Conservation (phyloP, 2,797 vertebrate species). For the Lithobates pipiens region DNA sequence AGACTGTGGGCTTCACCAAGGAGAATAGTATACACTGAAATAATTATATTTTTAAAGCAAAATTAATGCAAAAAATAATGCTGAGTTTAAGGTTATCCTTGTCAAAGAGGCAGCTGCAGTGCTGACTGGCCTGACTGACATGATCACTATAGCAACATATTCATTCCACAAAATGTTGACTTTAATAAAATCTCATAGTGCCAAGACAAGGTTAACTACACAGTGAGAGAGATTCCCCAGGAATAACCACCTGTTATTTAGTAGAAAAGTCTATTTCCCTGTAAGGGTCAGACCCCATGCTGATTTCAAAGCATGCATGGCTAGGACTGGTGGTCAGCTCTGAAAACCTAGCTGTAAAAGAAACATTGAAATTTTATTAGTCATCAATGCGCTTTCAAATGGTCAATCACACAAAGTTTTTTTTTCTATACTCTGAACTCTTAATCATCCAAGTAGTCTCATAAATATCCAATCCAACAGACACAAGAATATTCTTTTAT, state of each 20-base stretch:
- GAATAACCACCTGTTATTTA: neutral
- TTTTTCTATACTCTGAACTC: neutral
- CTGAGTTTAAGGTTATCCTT: neutral
- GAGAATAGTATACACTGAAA: neutral
- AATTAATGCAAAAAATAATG: neutral
- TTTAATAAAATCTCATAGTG: neutral
- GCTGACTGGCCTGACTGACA: neutral
- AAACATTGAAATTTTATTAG: neutral
- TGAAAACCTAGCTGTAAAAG: neutral
- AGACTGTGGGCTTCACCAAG: neutral
- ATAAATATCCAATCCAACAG: too few relatives aligned
- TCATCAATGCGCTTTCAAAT: neutral
- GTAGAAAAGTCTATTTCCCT: neutral
- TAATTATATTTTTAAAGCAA: neutral
- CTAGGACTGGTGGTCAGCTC: too few relatives aligned
- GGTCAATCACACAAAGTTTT: neutral
- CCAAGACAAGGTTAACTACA: neutral
- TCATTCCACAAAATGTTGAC: neutral
- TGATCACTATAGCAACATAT: neutral
- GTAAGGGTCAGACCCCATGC: too few relatives aligned
- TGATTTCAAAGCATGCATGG: too few relatives aligned
- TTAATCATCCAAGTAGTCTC: too few relatives aligned
- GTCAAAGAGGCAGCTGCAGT: neutral
- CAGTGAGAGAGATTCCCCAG: neutral
- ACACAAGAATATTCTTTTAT: too few relatives aligned